Conservation (phyloP, 2,113 vertebrate genomes). For the Oryzias javanicus region DNA sequence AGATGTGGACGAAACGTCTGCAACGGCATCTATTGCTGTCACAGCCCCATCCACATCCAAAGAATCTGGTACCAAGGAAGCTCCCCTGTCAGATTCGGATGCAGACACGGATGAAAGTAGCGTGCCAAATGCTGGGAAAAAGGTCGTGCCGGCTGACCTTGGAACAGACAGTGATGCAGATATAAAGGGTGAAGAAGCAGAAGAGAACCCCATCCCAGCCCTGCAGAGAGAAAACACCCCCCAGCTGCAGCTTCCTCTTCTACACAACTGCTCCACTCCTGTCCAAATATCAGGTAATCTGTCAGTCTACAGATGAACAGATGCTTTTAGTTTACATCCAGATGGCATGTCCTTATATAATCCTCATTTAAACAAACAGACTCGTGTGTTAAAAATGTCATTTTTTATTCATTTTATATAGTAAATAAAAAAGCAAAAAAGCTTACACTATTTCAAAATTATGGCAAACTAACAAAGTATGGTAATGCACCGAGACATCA, state of each 20-base stretch:
- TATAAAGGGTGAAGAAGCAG: conserved; percentile 46
- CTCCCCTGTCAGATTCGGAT: conserved; percentile 15
- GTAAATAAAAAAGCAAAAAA: too few relatives aligned
- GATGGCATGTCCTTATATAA: not conserved
- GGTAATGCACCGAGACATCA: too few relatives aligned
- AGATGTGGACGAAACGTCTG: conserved; percentile 37
- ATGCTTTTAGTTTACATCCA: not conserved
- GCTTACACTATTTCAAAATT: too few relatives aligned
- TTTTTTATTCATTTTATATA: too few relatives aligned
- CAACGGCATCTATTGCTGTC: conserved; percentile 10
- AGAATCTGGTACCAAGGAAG: not conserved
- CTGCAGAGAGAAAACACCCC: conserved; percentile 20
- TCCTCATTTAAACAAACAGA: not conserved
- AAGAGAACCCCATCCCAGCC: conserved; percentile 14
- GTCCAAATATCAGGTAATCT: conserved; percentile 49
- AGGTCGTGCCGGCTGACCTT: conserved; percentile 5
- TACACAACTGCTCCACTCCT: conserved; percentile 67
- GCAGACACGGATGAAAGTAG: conserved; percentile 41
- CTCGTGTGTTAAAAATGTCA: not conserved
- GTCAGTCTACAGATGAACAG: not conserved
- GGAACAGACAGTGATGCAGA: conserved; percentile 50
- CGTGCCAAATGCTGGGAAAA: not conserved
- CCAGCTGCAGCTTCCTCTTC: not conserved
- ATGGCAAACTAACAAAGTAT: too few relatives aligned
- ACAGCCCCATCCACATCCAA: not conserved